A percentile compares a stretch with the other conserved stretches of the same genome.
These are phyloP conservation scores for Elephas maximus DNA, from an alignment of 2,113 vertebrate genomes.

Conservation along the genomic window DNA sequence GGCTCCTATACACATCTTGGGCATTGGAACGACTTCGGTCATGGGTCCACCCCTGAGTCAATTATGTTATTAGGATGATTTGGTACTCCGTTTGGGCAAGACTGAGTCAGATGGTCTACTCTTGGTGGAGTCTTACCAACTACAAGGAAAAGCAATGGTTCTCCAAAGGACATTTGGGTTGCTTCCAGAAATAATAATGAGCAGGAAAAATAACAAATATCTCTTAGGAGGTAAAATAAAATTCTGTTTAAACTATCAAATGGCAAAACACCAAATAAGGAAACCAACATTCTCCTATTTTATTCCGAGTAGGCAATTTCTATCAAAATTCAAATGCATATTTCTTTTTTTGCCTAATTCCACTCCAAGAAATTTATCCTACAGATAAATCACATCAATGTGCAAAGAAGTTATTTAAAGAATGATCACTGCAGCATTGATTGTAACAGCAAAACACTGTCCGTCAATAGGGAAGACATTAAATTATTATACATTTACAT, in stretches of 20 bases:
- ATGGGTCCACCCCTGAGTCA: not conserved
- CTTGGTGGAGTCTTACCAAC: not conserved
- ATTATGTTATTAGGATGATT: not conserved
- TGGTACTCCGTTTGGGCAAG: not conserved
- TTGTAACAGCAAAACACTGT: not conserved
- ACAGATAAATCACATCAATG: not conserved
- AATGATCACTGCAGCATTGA: not conserved
- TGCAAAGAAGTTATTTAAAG: not conserved
- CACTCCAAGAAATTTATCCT: constrained; percentile 10
- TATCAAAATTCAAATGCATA: not conserved
- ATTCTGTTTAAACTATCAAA: not conserved
- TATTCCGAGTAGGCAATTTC: not conserved
- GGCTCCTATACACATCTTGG: not conserved
- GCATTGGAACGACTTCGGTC: not conserved
- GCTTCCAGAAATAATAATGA: constrained; percentile 2
- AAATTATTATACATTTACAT: not conserved
- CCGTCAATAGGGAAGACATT: not conserved
- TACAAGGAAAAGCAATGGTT: not conserved
- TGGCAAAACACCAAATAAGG: not conserved
- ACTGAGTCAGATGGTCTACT: not conserved
- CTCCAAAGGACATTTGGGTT: not conserved
- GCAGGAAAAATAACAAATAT: not conserved
- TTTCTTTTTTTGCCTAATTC: constrained; percentile 3
- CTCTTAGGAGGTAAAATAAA: not conserved
- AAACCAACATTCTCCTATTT: constrained; percentile 15